phyloP scores from a whole-genome alignment of 2,113 vertebrate species.

The Nesoenas mayeri region DNA sequence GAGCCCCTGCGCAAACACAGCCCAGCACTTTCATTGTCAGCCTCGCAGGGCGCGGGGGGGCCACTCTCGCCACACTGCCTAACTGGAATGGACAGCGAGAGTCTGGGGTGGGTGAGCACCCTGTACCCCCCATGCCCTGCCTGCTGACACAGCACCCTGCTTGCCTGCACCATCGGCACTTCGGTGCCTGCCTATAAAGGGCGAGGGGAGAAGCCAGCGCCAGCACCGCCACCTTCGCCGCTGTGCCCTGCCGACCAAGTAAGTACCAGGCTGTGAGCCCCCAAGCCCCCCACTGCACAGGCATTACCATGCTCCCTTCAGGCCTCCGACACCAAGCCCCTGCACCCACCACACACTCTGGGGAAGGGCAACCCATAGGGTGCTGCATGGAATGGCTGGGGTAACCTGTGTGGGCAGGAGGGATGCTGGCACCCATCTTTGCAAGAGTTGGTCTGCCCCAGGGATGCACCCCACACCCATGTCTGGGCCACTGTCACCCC shows the following conservation, averaged over 20 bases:
- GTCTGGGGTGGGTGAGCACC: background rate
- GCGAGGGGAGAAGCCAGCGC: background rate
- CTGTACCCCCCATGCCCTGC: background rate
- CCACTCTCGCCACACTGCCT: conserved; percentile 49
- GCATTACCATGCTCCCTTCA: background rate
- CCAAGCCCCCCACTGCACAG: background rate
- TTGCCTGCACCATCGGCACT: conserved; percentile 37
- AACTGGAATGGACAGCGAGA: conserved; percentile 58
- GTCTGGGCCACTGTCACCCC: background rate
- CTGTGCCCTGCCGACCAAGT: conserved; percentile 52
- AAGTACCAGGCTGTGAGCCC: conserved; percentile 53
- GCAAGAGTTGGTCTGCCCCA: background rate
- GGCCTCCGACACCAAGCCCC: background rate
- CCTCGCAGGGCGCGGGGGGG: background rate
- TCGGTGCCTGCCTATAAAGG: conserved; percentile 69
- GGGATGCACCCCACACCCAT: accelerated
- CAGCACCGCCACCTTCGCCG: conserved; percentile 39
- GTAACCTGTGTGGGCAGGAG: background rate
- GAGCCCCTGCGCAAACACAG: conserved; percentile 40
- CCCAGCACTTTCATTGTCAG: conserved; percentile 72
- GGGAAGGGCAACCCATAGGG: background rate
- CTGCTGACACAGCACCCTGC: conserved; percentile 66
- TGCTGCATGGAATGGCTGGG: background rate
- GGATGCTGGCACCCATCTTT: background rate
- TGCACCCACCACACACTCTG: background rate